These are phyloP conservation scores for Pecten maximus DNA, from an alignment of 2,888 invertebrate genomes.

Conservation along the genomic window DNA sequence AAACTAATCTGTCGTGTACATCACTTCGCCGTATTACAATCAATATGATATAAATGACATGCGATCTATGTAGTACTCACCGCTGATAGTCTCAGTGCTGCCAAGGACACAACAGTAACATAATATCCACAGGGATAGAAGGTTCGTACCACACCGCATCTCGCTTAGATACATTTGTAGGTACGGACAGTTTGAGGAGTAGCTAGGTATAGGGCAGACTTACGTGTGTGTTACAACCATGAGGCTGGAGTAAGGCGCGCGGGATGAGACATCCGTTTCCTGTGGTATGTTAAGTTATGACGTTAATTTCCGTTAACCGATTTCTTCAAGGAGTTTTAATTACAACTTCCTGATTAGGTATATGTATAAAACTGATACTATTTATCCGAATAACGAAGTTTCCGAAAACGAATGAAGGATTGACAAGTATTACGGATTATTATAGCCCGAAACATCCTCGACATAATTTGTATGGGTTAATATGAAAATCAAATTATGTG, in stretches of 20 bases:
- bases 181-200: conserved; percentile 11
- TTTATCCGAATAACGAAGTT: no score
- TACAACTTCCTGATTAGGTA: background rate
- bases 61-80: background rate
- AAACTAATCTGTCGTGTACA: no score
- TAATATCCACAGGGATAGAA: background rate
- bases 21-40: background rate
- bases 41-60: background rate
- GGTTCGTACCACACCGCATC: background rate
- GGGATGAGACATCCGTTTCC: conserved; percentile 27
- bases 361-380: no score
- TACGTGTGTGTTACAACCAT: background rate
- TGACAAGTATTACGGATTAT: no score
- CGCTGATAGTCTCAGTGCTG: background rate
- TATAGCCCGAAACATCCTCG: no score
- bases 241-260: background rate
- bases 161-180: conserved; percentile 5
- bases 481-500: no score
- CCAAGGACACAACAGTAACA: background rate
- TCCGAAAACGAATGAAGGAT: no score
- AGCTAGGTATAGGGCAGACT: conserved; percentile 13
- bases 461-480: no score
- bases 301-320: conserved; percentile 1
- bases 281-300: conserved; percentile 19
- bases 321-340: background rate